Percentiles rank a stretch among this genome's conserved stretches.
Conservation (phyloP, 64 coral and sea anemone species). For the Montipora sp. region DNA sequence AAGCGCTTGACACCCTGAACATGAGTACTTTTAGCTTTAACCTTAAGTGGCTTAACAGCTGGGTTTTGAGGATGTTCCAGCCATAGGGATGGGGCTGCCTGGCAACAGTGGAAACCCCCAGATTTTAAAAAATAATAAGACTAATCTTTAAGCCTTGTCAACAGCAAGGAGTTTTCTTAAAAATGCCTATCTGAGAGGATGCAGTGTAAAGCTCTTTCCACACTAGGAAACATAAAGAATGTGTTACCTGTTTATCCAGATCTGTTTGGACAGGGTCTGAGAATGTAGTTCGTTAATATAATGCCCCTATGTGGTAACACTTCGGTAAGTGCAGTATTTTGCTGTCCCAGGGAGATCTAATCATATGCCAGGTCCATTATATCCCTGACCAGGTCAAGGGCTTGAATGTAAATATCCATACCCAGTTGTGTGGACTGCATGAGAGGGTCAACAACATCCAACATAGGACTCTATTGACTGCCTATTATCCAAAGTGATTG, state of each 20-base stretch:
- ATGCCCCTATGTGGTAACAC: neutral
- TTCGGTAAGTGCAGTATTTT: neutral
- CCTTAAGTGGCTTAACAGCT: no score
- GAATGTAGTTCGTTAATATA: neutral
- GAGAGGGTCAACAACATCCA: neutral
- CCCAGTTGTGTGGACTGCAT: neutral
- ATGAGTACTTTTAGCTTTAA: no score
- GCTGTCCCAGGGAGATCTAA: neutral
- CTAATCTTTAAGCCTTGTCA: no score
- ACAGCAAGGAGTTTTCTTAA: neutral
- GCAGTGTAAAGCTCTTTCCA: neutral
- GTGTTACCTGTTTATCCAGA: neutral
- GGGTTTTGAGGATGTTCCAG: no score
- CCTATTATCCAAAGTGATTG: neutral
- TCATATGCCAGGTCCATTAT: neutral
- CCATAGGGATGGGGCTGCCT: no score
- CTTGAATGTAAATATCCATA: slow-evolving; percentile 15
- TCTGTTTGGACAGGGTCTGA: neutral
- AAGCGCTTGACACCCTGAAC: no score
- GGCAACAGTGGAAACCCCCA: no score
- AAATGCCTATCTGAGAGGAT: neutral
- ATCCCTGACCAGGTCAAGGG: neutral
- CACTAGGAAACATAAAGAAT: neutral
- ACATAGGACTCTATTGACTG: neutral
- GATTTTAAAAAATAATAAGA: no score